Evolutionary conservation across 1,140 invertebrate genomes (phyloP).

Genomic region (Leguminivora glycinivorella): DNA sequence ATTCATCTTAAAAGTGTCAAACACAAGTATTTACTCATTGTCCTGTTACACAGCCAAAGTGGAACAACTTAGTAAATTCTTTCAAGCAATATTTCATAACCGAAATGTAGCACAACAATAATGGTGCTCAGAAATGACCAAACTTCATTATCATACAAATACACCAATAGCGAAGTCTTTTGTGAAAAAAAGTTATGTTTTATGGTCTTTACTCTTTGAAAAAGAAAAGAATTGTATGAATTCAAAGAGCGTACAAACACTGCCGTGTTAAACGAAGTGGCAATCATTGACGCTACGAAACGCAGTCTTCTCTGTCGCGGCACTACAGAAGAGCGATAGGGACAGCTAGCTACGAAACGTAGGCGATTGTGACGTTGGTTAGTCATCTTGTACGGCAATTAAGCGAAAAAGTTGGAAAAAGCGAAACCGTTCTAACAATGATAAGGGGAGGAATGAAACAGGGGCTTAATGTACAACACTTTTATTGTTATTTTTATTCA

Average conservation of each 20-base stretch:
- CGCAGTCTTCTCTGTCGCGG: no score
- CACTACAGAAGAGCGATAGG: no score
- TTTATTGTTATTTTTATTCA: conserved; percentile 9
- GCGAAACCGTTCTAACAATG: neutral
- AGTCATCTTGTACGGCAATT: conserved; percentile 21
- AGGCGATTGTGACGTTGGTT: no score
- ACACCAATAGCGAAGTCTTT: neutral
- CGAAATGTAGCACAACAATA: conserved; percentile 8
- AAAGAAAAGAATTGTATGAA: neutral
- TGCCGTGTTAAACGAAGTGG: no score
- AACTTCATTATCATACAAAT: conserved; percentile 22
- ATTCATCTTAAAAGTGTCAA: neutral
- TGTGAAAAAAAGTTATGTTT: neutral
- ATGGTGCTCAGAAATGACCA: conserved; percentile 11
- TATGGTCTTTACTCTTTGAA: neutral
- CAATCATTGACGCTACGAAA: no score
- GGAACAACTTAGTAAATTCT: neutral
- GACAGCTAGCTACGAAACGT: no score
- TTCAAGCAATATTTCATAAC: conserved; percentile 23
- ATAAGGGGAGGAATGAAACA: conserved; percentile 20
- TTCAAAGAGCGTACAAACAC: no score
- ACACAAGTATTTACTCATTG: neutral
- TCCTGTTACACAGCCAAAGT: neutral
- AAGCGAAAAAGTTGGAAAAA: conserved; percentile 20
- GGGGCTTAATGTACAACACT: conserved; percentile 1